phyloP scores from a whole-genome alignment of 2,113 vertebrate species.

The Noturus placidus region DNA sequence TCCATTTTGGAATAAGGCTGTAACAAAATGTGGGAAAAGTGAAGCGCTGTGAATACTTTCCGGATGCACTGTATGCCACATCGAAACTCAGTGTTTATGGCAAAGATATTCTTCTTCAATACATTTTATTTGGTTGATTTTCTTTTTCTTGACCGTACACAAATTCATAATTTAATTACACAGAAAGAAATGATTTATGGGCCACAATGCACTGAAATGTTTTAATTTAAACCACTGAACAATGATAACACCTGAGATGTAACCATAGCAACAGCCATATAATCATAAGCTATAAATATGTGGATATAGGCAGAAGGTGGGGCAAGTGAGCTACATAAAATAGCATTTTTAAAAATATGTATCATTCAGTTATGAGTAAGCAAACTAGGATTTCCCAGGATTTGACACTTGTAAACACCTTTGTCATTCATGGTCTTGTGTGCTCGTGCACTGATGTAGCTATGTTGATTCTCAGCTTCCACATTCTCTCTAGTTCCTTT shows the following conservation, averaged over 20 bases:
- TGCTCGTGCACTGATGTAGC: not conserved
- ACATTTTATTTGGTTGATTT: not conserved
- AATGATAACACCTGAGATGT: not conserved
- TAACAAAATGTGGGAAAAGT: no score
- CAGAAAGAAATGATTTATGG: not conserved
- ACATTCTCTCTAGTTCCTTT: not conserved
- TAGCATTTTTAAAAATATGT: not conserved
- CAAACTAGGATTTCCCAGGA: not conserved
- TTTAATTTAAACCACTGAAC: not conserved
- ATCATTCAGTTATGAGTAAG: not conserved
- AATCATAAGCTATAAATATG: not conserved
- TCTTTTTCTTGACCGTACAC: not conserved
- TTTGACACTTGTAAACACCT: not conserved
- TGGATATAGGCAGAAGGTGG: not conserved
- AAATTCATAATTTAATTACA: not conserved
- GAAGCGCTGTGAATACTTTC: no score
- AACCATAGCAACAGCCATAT: conserved; percentile 5
- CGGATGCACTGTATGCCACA: not conserved
- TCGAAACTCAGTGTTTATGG: not conserved
- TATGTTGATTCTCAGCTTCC: not conserved
- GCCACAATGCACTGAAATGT: not conserved
- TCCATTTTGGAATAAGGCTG: no score
- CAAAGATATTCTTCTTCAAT: not conserved
- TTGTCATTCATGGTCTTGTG: not conserved
- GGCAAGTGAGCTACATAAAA: not conserved